phyloP scores from a whole-genome alignment of 2,888 invertebrate species.

The Oscheius sp. region DNA sequence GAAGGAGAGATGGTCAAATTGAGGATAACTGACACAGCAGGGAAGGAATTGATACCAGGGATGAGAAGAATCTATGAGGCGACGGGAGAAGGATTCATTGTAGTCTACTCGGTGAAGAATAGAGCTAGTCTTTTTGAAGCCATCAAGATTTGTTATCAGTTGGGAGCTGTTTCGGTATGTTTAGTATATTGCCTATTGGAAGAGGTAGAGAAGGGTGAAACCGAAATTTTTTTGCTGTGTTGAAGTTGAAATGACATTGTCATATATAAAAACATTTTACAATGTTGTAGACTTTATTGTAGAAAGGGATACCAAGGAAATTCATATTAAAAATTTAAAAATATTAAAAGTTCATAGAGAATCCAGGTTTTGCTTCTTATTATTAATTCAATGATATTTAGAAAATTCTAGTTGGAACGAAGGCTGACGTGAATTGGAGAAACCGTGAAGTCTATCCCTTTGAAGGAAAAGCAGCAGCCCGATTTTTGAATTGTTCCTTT shows the following conservation, averaged over 20 bases:
- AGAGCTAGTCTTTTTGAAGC: neutral
- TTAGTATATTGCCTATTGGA: neutral
- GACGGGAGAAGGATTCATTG: constrained; percentile 4
- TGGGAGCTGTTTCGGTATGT: constrained; percentile 11
- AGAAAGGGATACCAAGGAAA: no score
- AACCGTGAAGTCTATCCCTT: constrained; percentile 1
- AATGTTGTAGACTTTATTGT: neutral
- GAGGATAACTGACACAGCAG: constrained; percentile 16
- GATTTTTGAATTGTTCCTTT: constrained; percentile 17
- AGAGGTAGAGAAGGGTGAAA: no score
- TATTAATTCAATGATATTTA: no score
- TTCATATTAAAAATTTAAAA: no score
- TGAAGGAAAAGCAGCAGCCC: neutral
- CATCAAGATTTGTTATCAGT: neutral
- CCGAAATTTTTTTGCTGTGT: no score
- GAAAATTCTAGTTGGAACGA: constrained; percentile 11
- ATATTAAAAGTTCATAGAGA: neutral
- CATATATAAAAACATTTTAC: no score
- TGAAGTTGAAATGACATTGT: no score
- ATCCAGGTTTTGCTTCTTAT: neutral
- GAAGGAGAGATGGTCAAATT: neutral
- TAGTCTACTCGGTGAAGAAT: constrained; percentile 20
- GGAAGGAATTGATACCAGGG: constrained; percentile 12
- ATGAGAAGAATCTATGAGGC: neutral
- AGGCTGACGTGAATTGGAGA: neutral